Conservation (phyloP, 2,797 vertebrate genomes). For the Eulemur rubriventer region DNA sequence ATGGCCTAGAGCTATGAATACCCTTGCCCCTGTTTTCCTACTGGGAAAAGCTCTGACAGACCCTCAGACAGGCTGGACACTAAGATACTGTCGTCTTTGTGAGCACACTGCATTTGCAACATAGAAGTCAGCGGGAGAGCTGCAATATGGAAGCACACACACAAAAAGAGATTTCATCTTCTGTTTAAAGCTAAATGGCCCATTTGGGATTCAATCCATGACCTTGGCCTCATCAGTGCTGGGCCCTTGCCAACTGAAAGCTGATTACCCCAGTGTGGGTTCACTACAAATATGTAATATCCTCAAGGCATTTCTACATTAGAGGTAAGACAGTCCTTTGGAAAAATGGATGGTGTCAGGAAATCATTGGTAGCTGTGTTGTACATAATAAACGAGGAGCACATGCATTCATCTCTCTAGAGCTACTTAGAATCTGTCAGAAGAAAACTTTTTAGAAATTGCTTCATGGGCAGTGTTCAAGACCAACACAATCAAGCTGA, state of each 20-base stretch:
- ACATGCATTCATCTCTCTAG: background rate
- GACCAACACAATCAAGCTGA: background rate
- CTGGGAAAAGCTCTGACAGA: background rate
- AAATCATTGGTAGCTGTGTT: background rate
- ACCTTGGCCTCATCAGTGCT: conserved; percentile 25
- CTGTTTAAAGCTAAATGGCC: conserved; percentile 32
- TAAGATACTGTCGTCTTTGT: background rate
- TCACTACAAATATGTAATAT: conserved; percentile 49
- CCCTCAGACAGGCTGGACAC: background rate
- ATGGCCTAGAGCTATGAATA: background rate
- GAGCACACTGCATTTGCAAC: conserved; percentile 4
- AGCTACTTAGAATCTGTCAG: conserved; percentile 1
- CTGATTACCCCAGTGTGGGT: conserved; percentile 7
- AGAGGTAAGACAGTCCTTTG: conserved; percentile 7
- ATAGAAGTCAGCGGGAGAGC: background rate
- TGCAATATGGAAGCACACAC: background rate
- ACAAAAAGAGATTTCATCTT: background rate
- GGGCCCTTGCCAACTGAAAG: background rate
- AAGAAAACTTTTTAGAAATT: conserved; percentile 48
- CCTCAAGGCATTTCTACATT: background rate
- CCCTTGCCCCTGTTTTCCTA: background rate
- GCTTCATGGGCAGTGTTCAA: background rate
- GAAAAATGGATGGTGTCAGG: conserved; percentile 30
- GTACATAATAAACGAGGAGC: conserved; percentile 26
- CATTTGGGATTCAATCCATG: conserved; percentile 5